A percentile compares a stretch with the other conserved stretches of the same genome.
phyloP scores from a whole-genome alignment of 2,797 vertebrate species.

The Lithobates pipiens region DNA sequence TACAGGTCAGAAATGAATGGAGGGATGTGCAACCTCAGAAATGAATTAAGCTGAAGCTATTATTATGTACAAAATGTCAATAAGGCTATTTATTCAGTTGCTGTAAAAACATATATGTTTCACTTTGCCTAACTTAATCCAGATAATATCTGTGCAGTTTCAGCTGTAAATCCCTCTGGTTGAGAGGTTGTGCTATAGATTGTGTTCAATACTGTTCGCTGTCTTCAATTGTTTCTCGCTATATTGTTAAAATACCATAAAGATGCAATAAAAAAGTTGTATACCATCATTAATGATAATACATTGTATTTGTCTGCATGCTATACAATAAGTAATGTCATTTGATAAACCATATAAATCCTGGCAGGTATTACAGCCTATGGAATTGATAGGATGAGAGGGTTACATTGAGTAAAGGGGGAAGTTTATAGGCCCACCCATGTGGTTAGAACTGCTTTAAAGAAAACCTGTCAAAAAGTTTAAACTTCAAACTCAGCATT shows the following conservation, averaged over 20 bases:
- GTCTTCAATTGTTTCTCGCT: not conserved
- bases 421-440: no score
- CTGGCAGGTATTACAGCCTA: not conserved
- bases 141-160: not conserved
- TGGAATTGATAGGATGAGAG: no score
- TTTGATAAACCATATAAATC: not conserved
- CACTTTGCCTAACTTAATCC: conserved; percentile 23
- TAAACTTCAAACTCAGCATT: no score
- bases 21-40: not conserved
- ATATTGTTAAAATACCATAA: not conserved
- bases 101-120: conserved; percentile 8
- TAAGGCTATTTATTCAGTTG: not conserved
- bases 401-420: no score
- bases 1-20: conserved; percentile 22
- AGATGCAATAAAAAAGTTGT: not conserved
- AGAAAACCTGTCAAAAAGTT: no score
- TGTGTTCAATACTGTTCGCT: not conserved
- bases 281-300: not conserved
- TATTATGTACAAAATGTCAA: conserved; percentile 26
- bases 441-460: no score
- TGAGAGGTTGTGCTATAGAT: not conserved
- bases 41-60: conserved; percentile 17
- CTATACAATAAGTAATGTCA: not conserved
- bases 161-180: conserved; percentile 16
- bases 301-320: not conserved